Evolutionary conservation across 2,888 invertebrate species (phyloP).

Genomic region (Agrochola lychnidis): DNA sequence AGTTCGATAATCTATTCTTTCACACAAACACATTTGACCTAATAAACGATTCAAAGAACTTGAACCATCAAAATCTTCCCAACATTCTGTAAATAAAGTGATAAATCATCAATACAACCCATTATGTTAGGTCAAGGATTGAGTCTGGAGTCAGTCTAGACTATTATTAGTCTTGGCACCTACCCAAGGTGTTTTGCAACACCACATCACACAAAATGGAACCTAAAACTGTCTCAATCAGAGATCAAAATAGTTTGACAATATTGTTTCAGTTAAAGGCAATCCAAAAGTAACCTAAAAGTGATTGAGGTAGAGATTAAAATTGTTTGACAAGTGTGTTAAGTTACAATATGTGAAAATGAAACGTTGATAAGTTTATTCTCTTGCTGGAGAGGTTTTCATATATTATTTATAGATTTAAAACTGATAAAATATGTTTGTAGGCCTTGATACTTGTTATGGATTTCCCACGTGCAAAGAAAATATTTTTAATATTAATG

Average conservation of each 20-base stretch:
- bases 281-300: neutral
- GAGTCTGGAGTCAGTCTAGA: slow-evolving; percentile 56
- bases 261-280: neutral
- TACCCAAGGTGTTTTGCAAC: slow-evolving; percentile 39
- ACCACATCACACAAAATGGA: neutral
- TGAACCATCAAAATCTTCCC: neutral
- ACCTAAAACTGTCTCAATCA: neutral
- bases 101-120: slow-evolving; percentile 34
- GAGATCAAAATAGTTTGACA: neutral
- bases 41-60: slow-evolving; percentile 21
- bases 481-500: neutral
- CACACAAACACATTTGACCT: slow-evolving; percentile 3
- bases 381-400: neutral
- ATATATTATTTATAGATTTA: neutral
- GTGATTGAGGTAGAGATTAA: neutral
- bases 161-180: slow-evolving; percentile 50
- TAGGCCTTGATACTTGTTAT: neutral
- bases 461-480: neutral
- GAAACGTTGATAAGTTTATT: neutral
- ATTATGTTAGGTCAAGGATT: slow-evolving; percentile 52
- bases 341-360: neutral
- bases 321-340: neutral
- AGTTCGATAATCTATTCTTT: neutral
- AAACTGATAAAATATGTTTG: slow-evolving; percentile 1
- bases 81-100: slow-evolving; percentile 22